Evolutionary conservation across 2,888 invertebrate species (phyloP), one percentile per base, ranked within the genome.

Genomic region (Platycnemis pennipes): DNA sequence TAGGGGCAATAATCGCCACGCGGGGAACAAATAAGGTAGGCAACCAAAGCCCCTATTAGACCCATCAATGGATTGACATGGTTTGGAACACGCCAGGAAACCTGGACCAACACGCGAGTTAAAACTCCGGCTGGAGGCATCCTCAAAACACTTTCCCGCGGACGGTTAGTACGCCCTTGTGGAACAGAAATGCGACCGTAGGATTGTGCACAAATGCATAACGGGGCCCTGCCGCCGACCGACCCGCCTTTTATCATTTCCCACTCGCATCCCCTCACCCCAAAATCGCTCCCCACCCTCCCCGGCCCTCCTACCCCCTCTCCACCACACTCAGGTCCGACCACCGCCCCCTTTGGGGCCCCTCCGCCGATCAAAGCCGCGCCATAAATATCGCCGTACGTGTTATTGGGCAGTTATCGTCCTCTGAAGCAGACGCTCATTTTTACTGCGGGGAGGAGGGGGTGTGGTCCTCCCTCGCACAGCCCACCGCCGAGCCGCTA

Each of bases 331-430:
- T 22, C 1, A 22, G 19, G 16, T 11, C 63, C 63, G 5, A 22
- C 63, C 63, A 0, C 63, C 63, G 7, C 63, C 26, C 26, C 77
- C 37, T 37, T n/a, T 77, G 37, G 37, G 31, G 77, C 7, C n/a
- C 77, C 77, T 63, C 77, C 49, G 49, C 49, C 49, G 77, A 26
- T 77, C 77, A 77, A 77, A 77, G 77, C 77, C 77, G 16, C 8
- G 31, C 77, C 77, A 77, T 77, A 77, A 77, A 77, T 77, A 77
- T 77, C 77, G 77, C 37, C 77, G 16, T 77, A 77, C 77, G 77
- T 77, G 77, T 77, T 77, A 77, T 77, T 77, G 77, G 77, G 77
- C 77, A 77, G 77, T 77, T 77, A 77, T 77, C 77, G 77, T 77
- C 77, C 37, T 77, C 26, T 16, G 77, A 26, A 77, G 77, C 77